Percentiles rank a stretch among this genome's conserved stretches.
phyloP scores from a whole-genome alignment of 2,888 invertebrate genomes.

The Pristionchus mayeri region DNA sequence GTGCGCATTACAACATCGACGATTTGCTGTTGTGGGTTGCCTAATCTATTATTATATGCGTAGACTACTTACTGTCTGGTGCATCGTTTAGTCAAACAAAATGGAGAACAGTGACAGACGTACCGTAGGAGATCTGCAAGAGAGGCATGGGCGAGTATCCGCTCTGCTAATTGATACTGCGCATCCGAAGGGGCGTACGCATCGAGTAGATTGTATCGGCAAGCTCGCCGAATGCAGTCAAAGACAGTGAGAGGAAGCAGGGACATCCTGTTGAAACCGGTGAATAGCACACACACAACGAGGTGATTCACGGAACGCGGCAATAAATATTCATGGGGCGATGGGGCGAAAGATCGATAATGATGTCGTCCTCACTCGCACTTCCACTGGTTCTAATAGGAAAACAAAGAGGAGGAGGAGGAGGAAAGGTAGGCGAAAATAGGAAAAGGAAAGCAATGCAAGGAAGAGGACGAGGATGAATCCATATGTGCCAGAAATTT shows the following conservation, averaged over 20 bases:
- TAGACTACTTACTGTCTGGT: too few species aligned
- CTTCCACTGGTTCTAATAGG: not conserved
- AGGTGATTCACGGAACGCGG: not conserved
- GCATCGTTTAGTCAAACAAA: too few species aligned
- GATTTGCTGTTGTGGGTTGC: not conserved
- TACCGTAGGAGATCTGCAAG: constrained; percentile 28
- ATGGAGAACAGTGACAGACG: not conserved
- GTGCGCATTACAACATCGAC: not conserved
- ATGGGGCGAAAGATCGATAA: constrained; percentile 13
- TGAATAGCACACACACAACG: not conserved
- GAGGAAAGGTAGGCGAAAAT: not conserved
- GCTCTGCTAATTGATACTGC: constrained; percentile 4
- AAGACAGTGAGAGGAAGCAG: constrained; percentile 48
- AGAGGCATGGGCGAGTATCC: constrained; percentile 21
- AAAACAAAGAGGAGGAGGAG: not conserved
- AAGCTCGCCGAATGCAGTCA: constrained; percentile 43
- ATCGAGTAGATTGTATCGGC: constrained; percentile 28
- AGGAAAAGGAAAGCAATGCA: constrained; percentile 20
- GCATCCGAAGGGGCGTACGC: not conserved
- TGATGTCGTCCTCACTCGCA: not conserved
- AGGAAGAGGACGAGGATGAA: not conserved
- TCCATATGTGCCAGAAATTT: constrained; percentile 15
- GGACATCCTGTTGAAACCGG: not conserved
- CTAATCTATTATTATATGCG: not conserved
- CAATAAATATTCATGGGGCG: constrained; percentile 9